phyloP scores from a whole-genome alignment of 2,888 invertebrate genomes.

The Cosmopolites sordidus region DNA sequence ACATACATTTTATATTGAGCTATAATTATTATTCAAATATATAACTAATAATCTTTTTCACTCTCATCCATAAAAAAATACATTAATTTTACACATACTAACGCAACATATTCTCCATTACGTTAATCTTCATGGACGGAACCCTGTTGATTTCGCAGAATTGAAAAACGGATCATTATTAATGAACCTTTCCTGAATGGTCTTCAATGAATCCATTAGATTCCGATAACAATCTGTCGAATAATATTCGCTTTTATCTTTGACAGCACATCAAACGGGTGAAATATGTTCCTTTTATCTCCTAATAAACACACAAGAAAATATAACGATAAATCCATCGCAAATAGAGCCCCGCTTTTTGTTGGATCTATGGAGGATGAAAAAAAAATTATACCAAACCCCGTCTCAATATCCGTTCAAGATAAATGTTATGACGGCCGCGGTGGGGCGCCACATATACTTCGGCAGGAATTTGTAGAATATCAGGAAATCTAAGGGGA shows the following conservation, averaged over 20 bases:
- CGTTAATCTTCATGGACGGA: too few species aligned
- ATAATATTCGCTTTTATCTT: conserved; percentile 19
- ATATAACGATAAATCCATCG: conserved; percentile 7
- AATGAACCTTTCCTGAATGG: conserved; percentile 1
- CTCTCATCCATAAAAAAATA: not conserved
- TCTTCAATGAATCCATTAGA: conserved; percentile 16
- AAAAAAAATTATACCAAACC: too few species aligned
- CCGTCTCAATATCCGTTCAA: too few species aligned
- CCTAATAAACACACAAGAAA: conserved; percentile 7
- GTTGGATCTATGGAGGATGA: too few species aligned
- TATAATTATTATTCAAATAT: too few species aligned
- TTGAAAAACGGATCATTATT: conserved; percentile 5
- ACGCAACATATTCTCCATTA: not conserved
- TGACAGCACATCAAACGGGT: conserved; percentile 15
- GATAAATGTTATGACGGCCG: too few species aligned
- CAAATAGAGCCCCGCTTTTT: conserved; percentile 16
- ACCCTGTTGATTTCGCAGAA: too few species aligned
- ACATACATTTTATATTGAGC: too few species aligned
- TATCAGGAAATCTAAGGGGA: too few species aligned
- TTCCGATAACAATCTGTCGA: conserved; percentile 19
- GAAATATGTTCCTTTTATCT: conserved; percentile 18
- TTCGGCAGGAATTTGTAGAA: too few species aligned
- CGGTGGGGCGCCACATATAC: too few species aligned
- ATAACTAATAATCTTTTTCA: conserved; percentile 1
- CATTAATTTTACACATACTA: not conserved